phyloP scores from a whole-genome alignment of 2,888 invertebrate genomes.

The Drosophila histrio region DNA sequence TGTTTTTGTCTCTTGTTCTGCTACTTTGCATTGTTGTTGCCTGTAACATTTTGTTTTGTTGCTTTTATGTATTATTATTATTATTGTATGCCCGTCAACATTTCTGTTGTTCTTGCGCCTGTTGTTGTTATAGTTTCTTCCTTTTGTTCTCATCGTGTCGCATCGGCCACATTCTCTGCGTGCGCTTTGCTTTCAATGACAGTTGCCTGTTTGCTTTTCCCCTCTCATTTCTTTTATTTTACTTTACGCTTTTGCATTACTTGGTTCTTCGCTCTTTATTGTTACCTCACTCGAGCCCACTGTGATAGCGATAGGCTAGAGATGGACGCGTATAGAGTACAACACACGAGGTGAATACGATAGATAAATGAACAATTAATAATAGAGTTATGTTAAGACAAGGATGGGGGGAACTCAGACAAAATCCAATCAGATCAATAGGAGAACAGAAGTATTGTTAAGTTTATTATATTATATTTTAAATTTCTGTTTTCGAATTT shows the following conservation, averaged over 20 bases:
- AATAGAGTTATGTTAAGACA: too few species aligned
- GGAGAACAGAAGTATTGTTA: too few species aligned
- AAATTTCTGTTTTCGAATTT: too few species aligned
- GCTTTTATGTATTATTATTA: constrained; percentile 48
- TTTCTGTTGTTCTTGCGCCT: constrained; percentile 21
- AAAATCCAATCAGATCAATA: too few species aligned
- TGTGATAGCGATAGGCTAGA: neutral
- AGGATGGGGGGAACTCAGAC: too few species aligned
- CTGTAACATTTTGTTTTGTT: constrained; percentile 55
- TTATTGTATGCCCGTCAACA: constrained; percentile 57
- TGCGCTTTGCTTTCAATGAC: constrained; percentile 27
- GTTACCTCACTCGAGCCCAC: constrained; percentile 16
- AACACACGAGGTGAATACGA: neutral
- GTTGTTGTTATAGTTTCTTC: constrained; percentile 31
- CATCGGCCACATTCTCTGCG: constrained; percentile 37
- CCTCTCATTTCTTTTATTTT: constrained; percentile 22
- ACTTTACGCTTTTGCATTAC: constrained; percentile 42
- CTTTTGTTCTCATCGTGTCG: constrained; percentile 53
- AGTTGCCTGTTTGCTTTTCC: constrained; percentile 19
- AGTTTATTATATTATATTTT: too few species aligned
- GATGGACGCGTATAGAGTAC: neutral
- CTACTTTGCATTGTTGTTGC: constrained; percentile 56
- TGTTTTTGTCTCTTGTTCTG: constrained; percentile 70
- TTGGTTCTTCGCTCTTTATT: constrained; percentile 57
- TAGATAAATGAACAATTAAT: too few species aligned